These are phyloP conservation scores for Atta texana DNA, from an alignment of 1,140 invertebrate genomes.

Conservation along the genomic window DNA sequence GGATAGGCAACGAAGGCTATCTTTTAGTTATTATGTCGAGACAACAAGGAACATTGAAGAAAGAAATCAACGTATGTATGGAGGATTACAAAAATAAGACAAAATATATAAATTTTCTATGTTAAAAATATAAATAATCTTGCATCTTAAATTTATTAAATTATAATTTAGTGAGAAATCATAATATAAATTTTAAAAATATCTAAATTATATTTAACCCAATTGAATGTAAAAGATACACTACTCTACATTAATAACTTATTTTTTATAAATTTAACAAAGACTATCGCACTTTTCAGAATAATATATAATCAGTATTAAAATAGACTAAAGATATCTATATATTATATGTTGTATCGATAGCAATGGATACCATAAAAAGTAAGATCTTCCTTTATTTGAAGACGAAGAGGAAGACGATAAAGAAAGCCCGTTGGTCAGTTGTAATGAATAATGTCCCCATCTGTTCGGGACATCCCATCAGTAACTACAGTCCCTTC, in stretches of 20 bases:
- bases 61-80: slow-evolving; percentile 20
- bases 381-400: slow-evolving; percentile 52
- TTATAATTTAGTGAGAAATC: background rate
- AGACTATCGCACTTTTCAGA: background rate
- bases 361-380: background rate
- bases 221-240: background rate
- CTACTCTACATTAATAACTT: background rate
- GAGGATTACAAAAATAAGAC: background rate
- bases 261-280: background rate
- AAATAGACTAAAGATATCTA: background rate
- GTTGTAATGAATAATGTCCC: slow-evolving; percentile 85
- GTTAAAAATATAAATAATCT: background rate
- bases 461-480: slow-evolving; percentile 85
- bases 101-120: background rate
- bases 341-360: slow-evolving; percentile 1
- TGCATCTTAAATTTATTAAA: slow-evolving; percentile 4
- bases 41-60: background rate
- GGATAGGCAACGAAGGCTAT: slow-evolving; percentile 56
- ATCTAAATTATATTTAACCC: background rate
- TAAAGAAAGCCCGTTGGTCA: slow-evolving; percentile 73
- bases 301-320: background rate
- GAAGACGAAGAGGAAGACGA: slow-evolving; percentile 60
- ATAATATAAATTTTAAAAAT: background rate
- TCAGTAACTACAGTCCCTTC: slow-evolving; percentile 81
- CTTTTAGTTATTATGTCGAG: slow-evolving; percentile 70